Conservation (phyloP, 2,888 invertebrate genomes). For the Calameuta pallipes region DNA sequence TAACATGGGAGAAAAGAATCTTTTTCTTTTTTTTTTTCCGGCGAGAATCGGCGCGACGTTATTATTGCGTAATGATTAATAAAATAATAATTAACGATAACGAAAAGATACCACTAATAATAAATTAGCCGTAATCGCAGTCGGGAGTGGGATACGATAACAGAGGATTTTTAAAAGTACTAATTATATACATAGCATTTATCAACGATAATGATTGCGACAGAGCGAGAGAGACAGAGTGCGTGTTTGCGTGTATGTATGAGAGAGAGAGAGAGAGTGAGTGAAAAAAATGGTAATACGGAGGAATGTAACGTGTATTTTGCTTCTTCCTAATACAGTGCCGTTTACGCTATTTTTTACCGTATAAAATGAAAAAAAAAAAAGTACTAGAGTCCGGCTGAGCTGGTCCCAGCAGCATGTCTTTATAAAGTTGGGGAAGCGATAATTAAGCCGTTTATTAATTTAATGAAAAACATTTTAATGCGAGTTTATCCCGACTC, state of each 20-base stretch:
- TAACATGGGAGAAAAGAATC: background rate
- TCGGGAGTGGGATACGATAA: background rate
- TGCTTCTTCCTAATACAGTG: slow-evolving; percentile 67
- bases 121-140: background rate
- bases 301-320: slow-evolving; percentile 64
- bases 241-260: background rate
- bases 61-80: background rate
- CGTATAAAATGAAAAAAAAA: slow-evolving; percentile 49
- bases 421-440: slow-evolving; percentile 38
- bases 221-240: background rate
- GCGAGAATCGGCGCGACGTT: background rate
- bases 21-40: background rate
- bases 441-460: slow-evolving; percentile 39
- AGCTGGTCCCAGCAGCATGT: slow-evolving; percentile 45
- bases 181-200: background rate
- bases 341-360: slow-evolving; percentile 67
- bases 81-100: background rate
- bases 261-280: slow-evolving; percentile 1
- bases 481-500: background rate
- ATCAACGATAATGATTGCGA: background rate
- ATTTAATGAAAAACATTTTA: slow-evolving; percentile 19
- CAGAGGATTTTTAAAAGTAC: background rate
- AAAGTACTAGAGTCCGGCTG: slow-evolving; percentile 40
- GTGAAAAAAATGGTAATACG: slow-evolving; percentile 33
- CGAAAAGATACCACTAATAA: background rate